Base-by-base conservation (phyloP, 2,113 vertebrate species). In the Clarias macrocephalus region DNA sequence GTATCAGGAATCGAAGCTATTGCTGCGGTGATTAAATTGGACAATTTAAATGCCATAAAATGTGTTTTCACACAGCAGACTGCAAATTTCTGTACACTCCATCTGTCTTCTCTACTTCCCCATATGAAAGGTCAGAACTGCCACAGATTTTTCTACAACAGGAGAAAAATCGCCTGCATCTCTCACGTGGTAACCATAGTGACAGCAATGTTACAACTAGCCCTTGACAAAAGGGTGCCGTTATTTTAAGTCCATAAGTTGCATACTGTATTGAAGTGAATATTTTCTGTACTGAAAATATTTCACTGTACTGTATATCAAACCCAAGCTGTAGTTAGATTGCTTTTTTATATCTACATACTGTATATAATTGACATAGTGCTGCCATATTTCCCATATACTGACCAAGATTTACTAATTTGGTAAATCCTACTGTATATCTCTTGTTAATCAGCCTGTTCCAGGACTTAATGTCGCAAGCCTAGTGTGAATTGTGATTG, bases 21-120 rank as follows among this genome's bases (percentile, higher is more conserved):
- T 5, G 57, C 30, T 42, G 42, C 21, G 6, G 79, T 62, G 59
- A 81, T 81, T 81, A 81, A 62, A 62, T 62, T 81, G 79, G 59
- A 62, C 79, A 81, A 81, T 37, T 81, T 62, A 62, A 81, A 81
- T 81, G 79, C 30, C 79, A 81, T 81, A 81, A 81, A 81, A 80
- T 60, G 79, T 81, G 79, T 81, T 81, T 81, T 81, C 79, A 81
- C 79, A 81, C 33, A 37, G 59, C 79, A 81, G 79, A 81, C 21
- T 30, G 62, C 57, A 62, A 81, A 81, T 81, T 30, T 42, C 56
- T 42, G 30, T 23, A 25, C 30, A 62, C 28, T 62, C 79, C 79
- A 81, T 62, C 59, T 81, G 79, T 81, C 79, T 81, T 62, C 30
- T 42, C 33, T 42, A 59, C 59, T 81, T 81, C 21, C 21, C 57